phyloP scores from a whole-genome alignment of 1,140 invertebrate genomes.

The Hylyphantes graminicola region DNA sequence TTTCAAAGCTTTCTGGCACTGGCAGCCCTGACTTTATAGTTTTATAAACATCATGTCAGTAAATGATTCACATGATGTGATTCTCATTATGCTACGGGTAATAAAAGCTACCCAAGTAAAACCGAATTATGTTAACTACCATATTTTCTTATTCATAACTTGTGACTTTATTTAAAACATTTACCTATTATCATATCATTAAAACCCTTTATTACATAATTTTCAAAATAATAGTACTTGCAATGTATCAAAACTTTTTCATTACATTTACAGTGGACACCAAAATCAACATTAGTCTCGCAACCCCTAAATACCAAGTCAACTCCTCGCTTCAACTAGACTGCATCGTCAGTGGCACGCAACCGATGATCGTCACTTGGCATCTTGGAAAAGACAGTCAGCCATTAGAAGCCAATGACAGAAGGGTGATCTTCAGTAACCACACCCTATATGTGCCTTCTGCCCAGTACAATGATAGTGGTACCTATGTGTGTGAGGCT shows the following conservation, averaged over 20 bases:
- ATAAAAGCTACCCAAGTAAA: too few species aligned
- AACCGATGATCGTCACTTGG: slow-evolving; percentile 29
- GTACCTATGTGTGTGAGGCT: slow-evolving; percentile 82
- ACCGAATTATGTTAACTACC: too few species aligned
- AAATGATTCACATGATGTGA: too few species aligned
- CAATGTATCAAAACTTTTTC: background rate
- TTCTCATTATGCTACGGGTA: too few species aligned
- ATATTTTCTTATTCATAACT: too few species aligned
- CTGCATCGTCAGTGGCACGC: slow-evolving; percentile 47
- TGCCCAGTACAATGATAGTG: slow-evolving; percentile 77
- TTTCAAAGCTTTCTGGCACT: too few species aligned
- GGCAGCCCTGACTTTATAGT: too few species aligned
- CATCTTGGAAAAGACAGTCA: slow-evolving; percentile 31
- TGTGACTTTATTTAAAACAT: too few species aligned
- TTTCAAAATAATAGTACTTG: too few species aligned
- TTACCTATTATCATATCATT: background rate
- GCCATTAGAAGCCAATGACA: slow-evolving; percentile 11
- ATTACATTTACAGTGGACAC: slow-evolving; percentile 51
- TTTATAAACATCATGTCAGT: too few species aligned
- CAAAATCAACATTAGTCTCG: slow-evolving; percentile 39
- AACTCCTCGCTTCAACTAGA: slow-evolving; percentile 54
- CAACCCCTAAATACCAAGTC: slow-evolving; percentile 45
- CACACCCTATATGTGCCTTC: slow-evolving; percentile 76
- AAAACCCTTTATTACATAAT: background rate
- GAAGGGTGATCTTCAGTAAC: slow-evolving; percentile 65